phyloP scores from a whole-genome alignment of 2,113 vertebrate genomes.

The Nerophis lumbriciformis region DNA sequence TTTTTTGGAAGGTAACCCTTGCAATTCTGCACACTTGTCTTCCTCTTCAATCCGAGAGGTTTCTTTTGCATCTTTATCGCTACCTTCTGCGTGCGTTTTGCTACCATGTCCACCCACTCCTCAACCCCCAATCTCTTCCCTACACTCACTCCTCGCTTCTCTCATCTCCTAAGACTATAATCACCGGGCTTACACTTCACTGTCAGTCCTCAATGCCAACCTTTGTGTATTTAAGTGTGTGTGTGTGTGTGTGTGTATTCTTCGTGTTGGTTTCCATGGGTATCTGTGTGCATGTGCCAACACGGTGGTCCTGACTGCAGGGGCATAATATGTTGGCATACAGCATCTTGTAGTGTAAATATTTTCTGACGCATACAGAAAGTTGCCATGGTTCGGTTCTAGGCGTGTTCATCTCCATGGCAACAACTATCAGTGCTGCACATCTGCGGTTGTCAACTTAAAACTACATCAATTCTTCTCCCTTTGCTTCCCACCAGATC shows the following conservation, averaged over 20 bases:
- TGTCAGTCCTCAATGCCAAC: constrained; percentile 44
- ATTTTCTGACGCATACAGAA: neutral
- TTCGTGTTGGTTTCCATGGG: neutral
- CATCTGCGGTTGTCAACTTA: neutral
- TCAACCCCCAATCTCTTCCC: neutral
- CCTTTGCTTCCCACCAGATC: constrained; percentile 71
- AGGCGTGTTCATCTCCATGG: neutral
- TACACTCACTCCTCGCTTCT: constrained; percentile 26
- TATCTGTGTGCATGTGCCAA: neutral
- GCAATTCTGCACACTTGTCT: no score
- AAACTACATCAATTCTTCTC: neutral
- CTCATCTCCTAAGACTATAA: constrained; percentile 53
- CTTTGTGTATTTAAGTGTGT: constrained; percentile 13
- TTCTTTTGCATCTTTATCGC: neutral
- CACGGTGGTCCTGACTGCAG: neutral
- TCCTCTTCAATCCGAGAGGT: no score
- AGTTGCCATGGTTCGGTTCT: neutral
- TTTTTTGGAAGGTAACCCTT: neutral
- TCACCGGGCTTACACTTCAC: constrained; percentile 49
- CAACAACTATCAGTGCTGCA: neutral
- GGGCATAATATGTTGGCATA: neutral
- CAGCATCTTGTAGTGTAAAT: neutral
- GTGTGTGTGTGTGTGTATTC: constrained; percentile 10
- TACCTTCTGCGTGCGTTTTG: neutral
- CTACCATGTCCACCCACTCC: neutral